Evolutionary conservation across 1,140 invertebrate species (phyloP).

Genomic region (Rhynchophorus ferrugineus): DNA sequence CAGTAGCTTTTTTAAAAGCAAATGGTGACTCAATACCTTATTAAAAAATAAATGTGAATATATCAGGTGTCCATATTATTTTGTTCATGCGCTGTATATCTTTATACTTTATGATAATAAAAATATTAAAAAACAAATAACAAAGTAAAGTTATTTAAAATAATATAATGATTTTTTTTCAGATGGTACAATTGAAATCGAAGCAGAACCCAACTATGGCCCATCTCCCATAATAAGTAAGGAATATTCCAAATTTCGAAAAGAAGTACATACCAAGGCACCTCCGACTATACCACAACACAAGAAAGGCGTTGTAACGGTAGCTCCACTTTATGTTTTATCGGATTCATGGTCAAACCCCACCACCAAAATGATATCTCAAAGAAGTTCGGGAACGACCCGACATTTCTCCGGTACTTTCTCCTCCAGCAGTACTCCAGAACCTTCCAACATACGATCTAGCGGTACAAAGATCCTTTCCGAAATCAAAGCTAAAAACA

Average conservation of each 20-base stretch:
- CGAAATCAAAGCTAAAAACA: neutral
- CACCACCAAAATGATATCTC: constrained; percentile 13
- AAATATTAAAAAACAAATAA: neutral
- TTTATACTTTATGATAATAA: no score
- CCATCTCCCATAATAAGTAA: constrained; percentile 49
- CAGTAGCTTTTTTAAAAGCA: no score
- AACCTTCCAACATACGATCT: constrained; percentile 1
- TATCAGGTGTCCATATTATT: no score
- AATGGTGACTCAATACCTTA: no score
- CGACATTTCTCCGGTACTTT: constrained; percentile 29
- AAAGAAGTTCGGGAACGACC: constrained; percentile 30
- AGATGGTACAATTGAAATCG: constrained; percentile 49
- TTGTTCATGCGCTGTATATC: neutral
- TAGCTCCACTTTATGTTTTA: constrained; percentile 25
- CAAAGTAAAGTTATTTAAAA: no score
- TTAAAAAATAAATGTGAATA: no score
- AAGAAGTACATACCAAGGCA: constrained; percentile 38
- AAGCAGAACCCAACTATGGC: constrained; percentile 47
- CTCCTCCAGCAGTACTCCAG: constrained; percentile 21
- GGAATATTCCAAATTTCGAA: constrained; percentile 49
- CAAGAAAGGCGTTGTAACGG: constrained; percentile 16
- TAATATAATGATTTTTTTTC: constrained; percentile 12
- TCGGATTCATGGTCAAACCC: constrained; percentile 22
- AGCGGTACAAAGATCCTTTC: neutral
- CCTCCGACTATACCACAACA: constrained; percentile 15